phyloP scores from a whole-genome alignment of 2,797 vertebrate genomes.

The Malurus leucopterus region DNA sequence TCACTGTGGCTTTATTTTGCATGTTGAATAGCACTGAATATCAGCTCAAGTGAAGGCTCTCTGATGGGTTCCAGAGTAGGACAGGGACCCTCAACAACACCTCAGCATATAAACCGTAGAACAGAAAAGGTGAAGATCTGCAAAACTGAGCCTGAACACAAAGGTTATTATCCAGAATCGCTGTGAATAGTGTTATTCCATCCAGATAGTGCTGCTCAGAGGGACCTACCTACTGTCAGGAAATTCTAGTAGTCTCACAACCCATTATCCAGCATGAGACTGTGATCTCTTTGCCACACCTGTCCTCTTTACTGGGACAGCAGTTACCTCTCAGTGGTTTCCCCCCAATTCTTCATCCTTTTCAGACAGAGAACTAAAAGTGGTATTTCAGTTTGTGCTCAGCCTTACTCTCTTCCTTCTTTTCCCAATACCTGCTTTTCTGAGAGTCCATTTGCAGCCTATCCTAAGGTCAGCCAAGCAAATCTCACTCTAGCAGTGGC shows the following conservation, averaged over 20 bases:
- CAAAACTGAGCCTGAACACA: not conserved
- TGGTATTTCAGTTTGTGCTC: not conserved
- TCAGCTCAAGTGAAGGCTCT: not conserved
- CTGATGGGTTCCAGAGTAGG: not conserved
- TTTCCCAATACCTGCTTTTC: not conserved
- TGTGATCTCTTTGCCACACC: not conserved
- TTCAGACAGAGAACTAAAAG: not conserved
- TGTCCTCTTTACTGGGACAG: accelerated
- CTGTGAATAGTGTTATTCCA: not conserved
- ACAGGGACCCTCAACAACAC: not conserved
- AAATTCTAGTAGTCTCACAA: not conserved
- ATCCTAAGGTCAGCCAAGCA: not conserved
- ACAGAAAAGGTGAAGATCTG: not conserved
- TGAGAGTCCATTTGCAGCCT: not conserved
- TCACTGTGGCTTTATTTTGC: not conserved
- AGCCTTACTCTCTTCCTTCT: not conserved
- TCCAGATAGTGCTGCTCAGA: not conserved
- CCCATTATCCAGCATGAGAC: not conserved
- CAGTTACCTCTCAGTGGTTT: not conserved
- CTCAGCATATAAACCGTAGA: not conserved
- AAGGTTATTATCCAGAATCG: not conserved
- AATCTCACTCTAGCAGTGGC: not conserved
- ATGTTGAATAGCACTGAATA: not conserved
- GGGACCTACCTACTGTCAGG: not conserved
- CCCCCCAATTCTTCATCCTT: not conserved